Conservation (phyloP, 2,797 vertebrate species). For the Dicrostonyx torquatus region DNA sequence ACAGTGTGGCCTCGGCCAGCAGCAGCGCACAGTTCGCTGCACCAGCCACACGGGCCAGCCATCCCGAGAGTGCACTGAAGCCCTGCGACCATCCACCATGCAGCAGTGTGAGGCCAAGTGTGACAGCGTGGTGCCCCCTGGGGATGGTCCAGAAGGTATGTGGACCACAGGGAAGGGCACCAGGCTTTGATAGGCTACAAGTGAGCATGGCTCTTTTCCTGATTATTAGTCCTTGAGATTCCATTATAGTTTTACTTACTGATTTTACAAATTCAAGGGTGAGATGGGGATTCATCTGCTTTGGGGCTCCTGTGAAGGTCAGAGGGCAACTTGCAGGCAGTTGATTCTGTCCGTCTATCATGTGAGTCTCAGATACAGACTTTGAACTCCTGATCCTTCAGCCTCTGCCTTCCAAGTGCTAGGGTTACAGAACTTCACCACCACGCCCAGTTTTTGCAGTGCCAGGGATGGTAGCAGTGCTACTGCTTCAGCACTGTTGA, state of each 20-base stretch:
- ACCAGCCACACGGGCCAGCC: constrained; percentile 91
- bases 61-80: constrained; percentile 92
- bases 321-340: not conserved
- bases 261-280: not conserved
- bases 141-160: constrained; percentile 95
- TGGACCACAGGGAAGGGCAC: not conserved
- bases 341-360: not conserved
- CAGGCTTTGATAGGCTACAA: not conserved
- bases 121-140: constrained; percentile 87
- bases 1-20: constrained; percentile 95
- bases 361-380: not conserved
- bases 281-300: not conserved
- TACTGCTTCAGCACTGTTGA: not conserved
- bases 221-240: not conserved
- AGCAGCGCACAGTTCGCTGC: constrained; percentile 94
- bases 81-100: constrained; percentile 89
- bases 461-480: not conserved
- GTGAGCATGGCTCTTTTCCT: not conserved
- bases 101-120: constrained; percentile 97
- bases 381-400: not conserved
- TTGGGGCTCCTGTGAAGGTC: not conserved
- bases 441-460: not conserved
- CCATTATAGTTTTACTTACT: not conserved
- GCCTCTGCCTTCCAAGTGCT: not conserved
- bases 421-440: not conserved